A percentile compares a stretch with the other conserved stretches of the same genome.
Evolutionary conservation across 1,140 invertebrate genomes (phyloP).

Genomic region (Leucophenga varia): DNA sequence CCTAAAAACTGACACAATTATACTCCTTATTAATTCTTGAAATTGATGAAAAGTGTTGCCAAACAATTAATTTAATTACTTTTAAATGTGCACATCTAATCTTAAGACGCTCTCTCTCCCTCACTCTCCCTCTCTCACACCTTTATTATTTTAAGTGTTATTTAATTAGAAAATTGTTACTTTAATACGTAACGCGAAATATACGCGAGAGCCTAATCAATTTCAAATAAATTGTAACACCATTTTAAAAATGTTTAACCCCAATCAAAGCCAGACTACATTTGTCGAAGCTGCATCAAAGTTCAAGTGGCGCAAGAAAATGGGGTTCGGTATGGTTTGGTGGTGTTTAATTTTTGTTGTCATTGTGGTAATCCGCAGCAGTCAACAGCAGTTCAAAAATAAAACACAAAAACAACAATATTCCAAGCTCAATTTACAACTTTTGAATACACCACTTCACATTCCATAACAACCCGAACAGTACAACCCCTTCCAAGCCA

Average conservation of each 20-base stretch:
- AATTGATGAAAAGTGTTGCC: too few species aligned
- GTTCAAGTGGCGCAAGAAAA: too few species aligned
- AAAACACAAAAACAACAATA: conserved; percentile 24
- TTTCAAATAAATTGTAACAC: conserved; percentile 44
- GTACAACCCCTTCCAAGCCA: background rate
- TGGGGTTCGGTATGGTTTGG: too few species aligned
- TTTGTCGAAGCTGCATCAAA: background rate
- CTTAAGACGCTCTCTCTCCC: too few species aligned
- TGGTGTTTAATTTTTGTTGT: too few species aligned
- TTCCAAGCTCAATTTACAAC: conserved; percentile 36
- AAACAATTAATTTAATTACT: too few species aligned
- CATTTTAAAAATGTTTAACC: conserved; percentile 21
- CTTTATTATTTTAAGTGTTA: too few species aligned
- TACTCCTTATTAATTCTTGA: too few species aligned
- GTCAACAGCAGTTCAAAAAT: conserved; percentile 2
- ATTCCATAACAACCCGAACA: background rate
- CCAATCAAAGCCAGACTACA: conserved; percentile 1
- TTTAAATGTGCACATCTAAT: too few species aligned
- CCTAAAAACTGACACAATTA: too few species aligned
- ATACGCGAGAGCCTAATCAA: background rate
- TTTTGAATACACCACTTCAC: conserved; percentile 7
- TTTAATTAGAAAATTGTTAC: too few species aligned
- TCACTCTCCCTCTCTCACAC: too few species aligned
- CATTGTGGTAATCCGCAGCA: conserved; percentile 39
- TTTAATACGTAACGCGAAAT: conserved; percentile 4